Evolutionary conservation across 2,888 invertebrate species (phyloP).

Genomic region (Corythucha ciliata): DNA sequence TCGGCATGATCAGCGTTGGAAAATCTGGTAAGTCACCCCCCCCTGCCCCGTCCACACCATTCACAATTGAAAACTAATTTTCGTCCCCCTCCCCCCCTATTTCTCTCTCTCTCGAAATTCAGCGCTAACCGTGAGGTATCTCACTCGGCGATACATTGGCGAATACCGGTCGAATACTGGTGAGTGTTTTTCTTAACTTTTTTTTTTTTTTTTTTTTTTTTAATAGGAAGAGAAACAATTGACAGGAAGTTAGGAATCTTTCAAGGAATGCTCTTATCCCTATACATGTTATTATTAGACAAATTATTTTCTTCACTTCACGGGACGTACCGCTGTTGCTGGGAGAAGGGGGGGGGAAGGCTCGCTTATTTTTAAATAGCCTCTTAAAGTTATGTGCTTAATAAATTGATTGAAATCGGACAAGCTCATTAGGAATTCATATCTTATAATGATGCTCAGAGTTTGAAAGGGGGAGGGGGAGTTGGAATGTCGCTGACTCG

Average conservation of each 20-base stretch:
- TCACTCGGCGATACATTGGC: conserved; percentile 67
- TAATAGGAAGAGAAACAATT: too few species aligned
- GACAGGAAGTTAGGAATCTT: neutral
- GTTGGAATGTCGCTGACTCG: too few species aligned
- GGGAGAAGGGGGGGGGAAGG: neutral
- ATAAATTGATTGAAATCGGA: too few species aligned
- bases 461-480: too few species aligned
- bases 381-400: neutral
- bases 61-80: neutral
- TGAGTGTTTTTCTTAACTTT: conserved; percentile 41
- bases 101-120: conserved; percentile 29
- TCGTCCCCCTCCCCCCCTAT: neutral
- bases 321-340: neutral
- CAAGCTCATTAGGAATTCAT: too few species aligned
- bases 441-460: too few species aligned
- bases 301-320: neutral
- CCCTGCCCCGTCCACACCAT: neutral
- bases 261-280: neutral
- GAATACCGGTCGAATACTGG: conserved; percentile 74
- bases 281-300: neutral
- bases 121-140: conserved; percentile 68
- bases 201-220: too few species aligned
- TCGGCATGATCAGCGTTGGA: conserved; percentile 67
- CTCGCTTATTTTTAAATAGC: neutral
- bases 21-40: conserved; percentile 59